Evolutionary conservation across 2,113 vertebrate species (phyloP).

Genomic region (Rhea pennata): DNA sequence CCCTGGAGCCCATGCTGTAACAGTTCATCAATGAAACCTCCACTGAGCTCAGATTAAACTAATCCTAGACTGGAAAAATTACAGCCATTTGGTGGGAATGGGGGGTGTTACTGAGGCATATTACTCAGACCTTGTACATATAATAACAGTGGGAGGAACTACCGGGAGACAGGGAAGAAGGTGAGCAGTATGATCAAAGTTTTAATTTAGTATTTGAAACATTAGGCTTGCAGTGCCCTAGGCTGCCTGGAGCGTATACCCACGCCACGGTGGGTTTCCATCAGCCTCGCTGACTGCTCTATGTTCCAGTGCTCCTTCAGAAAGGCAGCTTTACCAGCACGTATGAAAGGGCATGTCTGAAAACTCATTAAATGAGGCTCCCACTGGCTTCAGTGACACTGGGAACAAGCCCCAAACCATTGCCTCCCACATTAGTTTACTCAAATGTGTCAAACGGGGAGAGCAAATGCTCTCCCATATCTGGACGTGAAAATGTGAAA

Average conservation of each 20-base stretch:
- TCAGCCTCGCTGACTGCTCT: neutral
- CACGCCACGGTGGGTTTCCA: neutral
- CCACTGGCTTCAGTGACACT: neutral
- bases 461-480: neutral
- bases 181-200: neutral
- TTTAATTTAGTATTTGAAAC: neutral
- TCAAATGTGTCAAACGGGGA: neutral
- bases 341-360: neutral
- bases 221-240: neutral
- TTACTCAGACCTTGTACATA: neutral
- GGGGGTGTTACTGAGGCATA: neutral
- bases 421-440: neutral
- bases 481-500: neutral
- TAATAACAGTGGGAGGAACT: neutral
- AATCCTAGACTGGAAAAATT: neutral
- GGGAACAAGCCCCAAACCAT: neutral
- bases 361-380: neutral
- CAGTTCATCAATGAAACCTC: neutral
- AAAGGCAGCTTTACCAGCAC: neutral
- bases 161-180: neutral
- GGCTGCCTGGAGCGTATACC: neutral
- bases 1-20: neutral
- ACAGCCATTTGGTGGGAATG: neutral
- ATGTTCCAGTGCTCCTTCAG: neutral
- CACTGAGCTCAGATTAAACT: neutral